A percentile compares a stretch with the other conserved stretches of the same genome.
Evolutionary conservation across 2,888 invertebrate genomes (phyloP).

Genomic region (Amiota communis): DNA sequence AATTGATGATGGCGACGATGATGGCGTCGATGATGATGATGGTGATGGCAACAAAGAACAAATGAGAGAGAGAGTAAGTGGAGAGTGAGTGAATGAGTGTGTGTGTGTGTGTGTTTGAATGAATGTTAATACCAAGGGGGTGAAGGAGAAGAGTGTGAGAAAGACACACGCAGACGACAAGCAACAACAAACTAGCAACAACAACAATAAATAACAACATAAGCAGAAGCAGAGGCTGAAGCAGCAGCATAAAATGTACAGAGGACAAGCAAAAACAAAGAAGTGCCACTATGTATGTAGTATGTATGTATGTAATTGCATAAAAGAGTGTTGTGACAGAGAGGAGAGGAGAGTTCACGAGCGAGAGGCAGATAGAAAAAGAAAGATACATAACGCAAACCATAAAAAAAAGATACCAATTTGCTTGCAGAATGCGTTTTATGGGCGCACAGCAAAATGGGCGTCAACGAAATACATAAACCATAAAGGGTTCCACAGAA

Average conservation of each 20-base stretch:
- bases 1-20: slow-evolving; percentile 14
- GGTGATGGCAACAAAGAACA: background rate
- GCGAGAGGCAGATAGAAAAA: too few species aligned
- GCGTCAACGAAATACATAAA: too few species aligned
- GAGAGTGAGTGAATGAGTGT: background rate
- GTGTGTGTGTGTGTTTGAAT: background rate
- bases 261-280: background rate
- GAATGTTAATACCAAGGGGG: too few species aligned
- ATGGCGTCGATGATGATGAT: slow-evolving; percentile 4
- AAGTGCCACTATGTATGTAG: too few species aligned
- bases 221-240: background rate
- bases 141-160: too few species aligned
- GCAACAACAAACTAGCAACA: slow-evolving; percentile 13
- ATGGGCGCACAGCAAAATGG: too few species aligned
- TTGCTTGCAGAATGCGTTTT: too few species aligned
- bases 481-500: too few species aligned
- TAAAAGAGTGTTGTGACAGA: too few species aligned
- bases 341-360: too few species aligned
- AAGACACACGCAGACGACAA: background rate
- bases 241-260: background rate
- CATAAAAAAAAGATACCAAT: too few species aligned
- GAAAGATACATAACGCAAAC: too few species aligned
- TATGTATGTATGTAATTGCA: background rate
- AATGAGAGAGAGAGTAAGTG: background rate
- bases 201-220: slow-evolving; percentile 2